Evolutionary conservation across 2,113 vertebrate genomes (phyloP), one percentile per base, ranked within the genome.

Genomic region (Suncus etruscus): DNA sequence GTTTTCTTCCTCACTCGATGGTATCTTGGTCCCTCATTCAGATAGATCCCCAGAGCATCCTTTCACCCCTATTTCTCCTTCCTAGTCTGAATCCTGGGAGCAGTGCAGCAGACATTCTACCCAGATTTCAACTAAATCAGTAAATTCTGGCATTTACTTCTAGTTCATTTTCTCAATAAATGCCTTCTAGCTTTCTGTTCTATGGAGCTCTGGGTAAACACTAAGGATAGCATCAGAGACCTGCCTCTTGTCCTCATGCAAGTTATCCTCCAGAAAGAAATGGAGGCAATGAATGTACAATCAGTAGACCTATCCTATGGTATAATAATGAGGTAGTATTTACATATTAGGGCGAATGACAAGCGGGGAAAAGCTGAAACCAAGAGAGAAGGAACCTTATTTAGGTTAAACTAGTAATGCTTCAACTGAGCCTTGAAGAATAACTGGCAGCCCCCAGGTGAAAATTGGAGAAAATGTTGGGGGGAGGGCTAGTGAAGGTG

Each of bases 361-460:
- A 72, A 45, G 12, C 31, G 69, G 86, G 76, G 81, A 48, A 89
- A 75, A 86, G 20, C 24, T 86, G 65, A 54, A 29, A 20, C 61
- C 70, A 70, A 91, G 32, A 90, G 91, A 90, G 76, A 83, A 80
- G 39, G 9, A 39, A 63, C 27, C n/a, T 88, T 81, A 45, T 70
- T 84, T 91, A 63, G 65, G 66, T 86, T 76, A 50, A 88, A 65
- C 11, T 39, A 61, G 68, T 83, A 73, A 48, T 73, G 63, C 83
- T 83, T 48, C 74, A 92, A 27, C 75, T 32, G 65, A 70, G 69
- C 66, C 16, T 74, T 65, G 16, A 58, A 11, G 48, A 63, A 31
- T 86, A 58, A 74, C 70, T 15, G 73, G 39, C 65, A 54, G n/a
- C 9, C n/a, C 8, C 75, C n/a, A 27, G 79, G 20, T 79, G 82